Evolutionary conservation across 1,140 invertebrate species (phyloP).

Genomic region (Pachypeltis micranthus): DNA sequence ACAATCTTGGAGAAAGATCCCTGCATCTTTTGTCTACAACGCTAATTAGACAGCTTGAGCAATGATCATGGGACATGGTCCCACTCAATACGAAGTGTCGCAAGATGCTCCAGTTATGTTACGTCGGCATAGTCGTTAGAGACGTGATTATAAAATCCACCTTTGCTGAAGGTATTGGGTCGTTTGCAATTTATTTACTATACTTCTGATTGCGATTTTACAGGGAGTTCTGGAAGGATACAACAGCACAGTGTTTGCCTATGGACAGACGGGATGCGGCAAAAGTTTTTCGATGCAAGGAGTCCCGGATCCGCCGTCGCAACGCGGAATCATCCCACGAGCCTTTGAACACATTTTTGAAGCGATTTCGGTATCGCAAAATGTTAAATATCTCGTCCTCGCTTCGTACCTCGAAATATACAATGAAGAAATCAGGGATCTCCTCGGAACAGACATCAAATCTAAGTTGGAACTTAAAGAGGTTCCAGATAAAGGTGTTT

Average conservation of each 20-base stretch:
- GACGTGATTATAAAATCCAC: too few species aligned
- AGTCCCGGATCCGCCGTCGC: constrained; percentile 39
- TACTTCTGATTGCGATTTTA: background rate
- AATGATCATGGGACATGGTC: too few species aligned
- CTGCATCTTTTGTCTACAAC: too few species aligned
- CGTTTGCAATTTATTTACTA: too few species aligned
- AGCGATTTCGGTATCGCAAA: constrained; percentile 67
- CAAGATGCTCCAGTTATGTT: too few species aligned
- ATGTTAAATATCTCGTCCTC: constrained; percentile 73
- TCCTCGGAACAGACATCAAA: constrained; percentile 54
- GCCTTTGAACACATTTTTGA: constrained; percentile 88
- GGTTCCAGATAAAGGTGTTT: constrained; percentile 66
- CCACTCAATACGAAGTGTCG: too few species aligned
- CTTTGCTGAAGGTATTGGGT: too few species aligned
- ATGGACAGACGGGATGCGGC: constrained; percentile 78
- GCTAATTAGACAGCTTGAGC: too few species aligned
- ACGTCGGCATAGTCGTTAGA: too few species aligned
- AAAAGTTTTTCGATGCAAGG: constrained; percentile 77
- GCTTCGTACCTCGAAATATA: constrained; percentile 92
- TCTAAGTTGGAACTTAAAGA: constrained; percentile 66
- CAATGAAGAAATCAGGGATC: constrained; percentile 75
- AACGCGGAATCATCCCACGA: constrained; percentile 69
- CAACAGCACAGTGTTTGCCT: constrained; percentile 77
- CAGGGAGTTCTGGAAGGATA: constrained; percentile 76
- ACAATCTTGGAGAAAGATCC: too few species aligned